phyloP scores from a whole-genome alignment of 1,140 invertebrate species.

The Lerema accius region DNA sequence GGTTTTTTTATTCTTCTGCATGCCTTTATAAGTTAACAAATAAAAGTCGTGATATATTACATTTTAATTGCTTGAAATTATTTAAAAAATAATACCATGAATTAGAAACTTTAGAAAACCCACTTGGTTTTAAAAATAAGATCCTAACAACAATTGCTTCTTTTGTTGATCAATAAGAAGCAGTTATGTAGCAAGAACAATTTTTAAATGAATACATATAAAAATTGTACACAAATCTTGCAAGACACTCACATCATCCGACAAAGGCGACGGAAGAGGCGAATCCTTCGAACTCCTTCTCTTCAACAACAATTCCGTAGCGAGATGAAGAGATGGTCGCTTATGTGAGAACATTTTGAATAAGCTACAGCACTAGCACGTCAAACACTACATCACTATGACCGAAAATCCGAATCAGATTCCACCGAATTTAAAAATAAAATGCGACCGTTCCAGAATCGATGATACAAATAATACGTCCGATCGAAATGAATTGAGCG shows the following conservation, averaged over 20 bases:
- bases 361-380: background rate
- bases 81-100: too few species aligned
- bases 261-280: constrained; percentile 42
- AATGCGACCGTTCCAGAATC: constrained; percentile 30
- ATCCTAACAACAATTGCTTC: too few species aligned
- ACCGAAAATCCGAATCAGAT: constrained; percentile 14
- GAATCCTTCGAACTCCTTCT: constrained; percentile 55
- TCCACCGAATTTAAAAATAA: constrained; percentile 36
- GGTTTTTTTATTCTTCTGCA: too few species aligned
- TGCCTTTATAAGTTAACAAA: too few species aligned
- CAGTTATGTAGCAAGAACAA: too few species aligned
- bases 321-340: constrained; percentile 49
- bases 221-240: background rate
- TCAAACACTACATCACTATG: constrained; percentile 27
- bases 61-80: too few species aligned
- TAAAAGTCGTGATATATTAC: too few species aligned
- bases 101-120: too few species aligned
- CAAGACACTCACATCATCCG: constrained; percentile 47
- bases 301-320: constrained; percentile 46
- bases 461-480: constrained; percentile 53
- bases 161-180: too few species aligned
- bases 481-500: constrained; percentile 55
- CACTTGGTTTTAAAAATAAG: too few species aligned
- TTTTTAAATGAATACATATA: too few species aligned
- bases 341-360: constrained; percentile 46